Evolutionary conservation across 2,797 vertebrate species (phyloP), one percentile per base, ranked within the genome.

Genomic region (Threskiornis aethiopicus): DNA sequence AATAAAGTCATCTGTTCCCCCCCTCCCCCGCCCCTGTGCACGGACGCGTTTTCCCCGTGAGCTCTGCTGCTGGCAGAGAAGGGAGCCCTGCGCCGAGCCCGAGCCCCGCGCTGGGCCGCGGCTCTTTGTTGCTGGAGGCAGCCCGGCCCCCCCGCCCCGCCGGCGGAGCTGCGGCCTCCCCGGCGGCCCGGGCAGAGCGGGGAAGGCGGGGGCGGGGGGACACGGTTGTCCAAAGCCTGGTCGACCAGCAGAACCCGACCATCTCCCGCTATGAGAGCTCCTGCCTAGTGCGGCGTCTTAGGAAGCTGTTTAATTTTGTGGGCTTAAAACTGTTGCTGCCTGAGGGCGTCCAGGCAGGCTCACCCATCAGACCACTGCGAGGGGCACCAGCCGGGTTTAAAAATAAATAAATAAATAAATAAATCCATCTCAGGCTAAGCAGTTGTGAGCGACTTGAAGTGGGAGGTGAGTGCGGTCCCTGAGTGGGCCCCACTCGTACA

Each of bases 391-490:
- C 31, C 52, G 52, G 54, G 31, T 28, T 75, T 70, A n/a, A 10
- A 67, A 72, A 47, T 26, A 52, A 64, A 51, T 31, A 77, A 61
- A 33, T 72, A 66, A 15, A 33, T 49, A 77, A 61, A 29, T 73
- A 66, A 17, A 33, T 47, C 35, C 33, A 39, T 71, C 20, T 91
- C 71, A 59, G 10, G 28, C 87, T 61, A 58, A 93, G 83, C 85
- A 72, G 72, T 75, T 91, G 72, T 59, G 87, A 94, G 87, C 52
- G 28, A 88, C 46, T 91, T 47, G 57, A 73, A 85, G 95, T 78
- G 95, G 96, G 97, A 96, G 96, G 96, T 64, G 90, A 97, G 86
- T 64, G 91, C 76, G 72, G 81, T 84, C 73, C 97, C 87, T 64
- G 87, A 95, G 97, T 67, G 96, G 95, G 87, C 91, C 94, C 93